Evolutionary conservation across 1,140 invertebrate genomes (phyloP).

Genomic region (Aphelenchoides besseyi): DNA sequence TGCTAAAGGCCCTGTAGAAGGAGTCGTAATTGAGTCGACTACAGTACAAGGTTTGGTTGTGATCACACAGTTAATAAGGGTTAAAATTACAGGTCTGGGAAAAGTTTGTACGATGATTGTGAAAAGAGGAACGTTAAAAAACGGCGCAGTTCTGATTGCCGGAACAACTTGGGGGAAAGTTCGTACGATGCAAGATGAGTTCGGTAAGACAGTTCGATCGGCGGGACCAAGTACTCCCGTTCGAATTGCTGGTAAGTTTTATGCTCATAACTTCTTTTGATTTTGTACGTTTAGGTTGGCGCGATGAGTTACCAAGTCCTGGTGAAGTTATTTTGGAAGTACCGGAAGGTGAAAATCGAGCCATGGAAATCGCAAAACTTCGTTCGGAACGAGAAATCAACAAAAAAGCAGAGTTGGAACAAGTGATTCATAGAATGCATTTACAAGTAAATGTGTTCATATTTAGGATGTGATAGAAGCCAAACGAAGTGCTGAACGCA

Average conservation of each 20-base stretch:
- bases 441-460: not conserved
- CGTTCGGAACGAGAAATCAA: constrained; percentile 68
- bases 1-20: constrained; percentile 78
- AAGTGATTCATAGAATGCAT: constrained; percentile 45
- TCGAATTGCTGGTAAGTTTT: constrained; percentile 70
- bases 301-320: constrained; percentile 74
- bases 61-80: constrained; percentile 27
- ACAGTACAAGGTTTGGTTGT: constrained; percentile 68
- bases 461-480: constrained; percentile 68
- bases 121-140: constrained; percentile 80
- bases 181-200: constrained; percentile 77
- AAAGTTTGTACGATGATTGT: constrained; percentile 83
- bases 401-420: constrained; percentile 72
- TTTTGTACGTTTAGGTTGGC: constrained; percentile 72
- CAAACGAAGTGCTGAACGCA: constrained; percentile 69
- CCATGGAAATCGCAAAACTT: constrained; percentile 71
- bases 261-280: constrained; percentile 20
- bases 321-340: constrained; percentile 84
- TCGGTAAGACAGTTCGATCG: constrained; percentile 70
- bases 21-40: constrained; percentile 81
- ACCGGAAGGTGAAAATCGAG: constrained; percentile 71
- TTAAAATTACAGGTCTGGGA: constrained; percentile 64
- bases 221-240: constrained; percentile 79
- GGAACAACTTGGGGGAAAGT: constrained; percentile 70
- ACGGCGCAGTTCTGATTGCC: constrained; percentile 77